phyloP scores from a whole-genome alignment of 1,140 invertebrate species.

The Tachypleus tridentatus region DNA sequence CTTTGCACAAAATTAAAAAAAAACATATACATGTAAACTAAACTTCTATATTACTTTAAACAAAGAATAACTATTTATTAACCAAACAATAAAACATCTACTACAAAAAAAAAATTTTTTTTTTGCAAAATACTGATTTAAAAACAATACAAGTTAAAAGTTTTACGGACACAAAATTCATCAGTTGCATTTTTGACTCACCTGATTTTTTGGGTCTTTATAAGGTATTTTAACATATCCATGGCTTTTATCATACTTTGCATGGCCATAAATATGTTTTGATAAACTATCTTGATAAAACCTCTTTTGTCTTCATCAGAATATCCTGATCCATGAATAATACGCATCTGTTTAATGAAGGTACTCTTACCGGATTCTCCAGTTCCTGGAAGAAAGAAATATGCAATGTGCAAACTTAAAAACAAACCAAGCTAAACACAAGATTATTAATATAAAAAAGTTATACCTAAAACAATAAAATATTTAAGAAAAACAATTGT shows the following conservation, averaged over 20 bases:
- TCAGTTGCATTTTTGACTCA: constrained; percentile 40
- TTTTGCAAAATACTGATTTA: no score
- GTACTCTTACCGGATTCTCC: constrained; percentile 48
- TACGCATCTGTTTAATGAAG: constrained; percentile 73
- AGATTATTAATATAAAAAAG: no score
- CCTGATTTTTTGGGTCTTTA: constrained; percentile 71
- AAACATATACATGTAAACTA: no score
- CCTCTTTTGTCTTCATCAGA: constrained; percentile 97
- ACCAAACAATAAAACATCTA: no score
- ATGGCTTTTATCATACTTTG: constrained; percentile 99
- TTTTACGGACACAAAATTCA: neutral
- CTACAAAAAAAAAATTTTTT: no score
- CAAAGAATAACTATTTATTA: no score
- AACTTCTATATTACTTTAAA: no score
- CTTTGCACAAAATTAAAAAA: no score
- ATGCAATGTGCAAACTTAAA: neutral
- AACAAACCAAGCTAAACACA: no score
- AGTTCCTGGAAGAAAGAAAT: constrained; percentile 40
- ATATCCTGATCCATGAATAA: constrained; percentile 98
- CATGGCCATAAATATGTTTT: constrained; percentile 99
- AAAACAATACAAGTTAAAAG: neutral
- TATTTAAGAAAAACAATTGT: no score
- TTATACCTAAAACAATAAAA: no score
- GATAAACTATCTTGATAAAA: constrained; percentile 98
- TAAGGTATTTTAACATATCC: constrained; percentile 96